Evolutionary conservation across 2,888 invertebrate genomes (phyloP).

Genomic region (Phrixothrix hirtus): DNA sequence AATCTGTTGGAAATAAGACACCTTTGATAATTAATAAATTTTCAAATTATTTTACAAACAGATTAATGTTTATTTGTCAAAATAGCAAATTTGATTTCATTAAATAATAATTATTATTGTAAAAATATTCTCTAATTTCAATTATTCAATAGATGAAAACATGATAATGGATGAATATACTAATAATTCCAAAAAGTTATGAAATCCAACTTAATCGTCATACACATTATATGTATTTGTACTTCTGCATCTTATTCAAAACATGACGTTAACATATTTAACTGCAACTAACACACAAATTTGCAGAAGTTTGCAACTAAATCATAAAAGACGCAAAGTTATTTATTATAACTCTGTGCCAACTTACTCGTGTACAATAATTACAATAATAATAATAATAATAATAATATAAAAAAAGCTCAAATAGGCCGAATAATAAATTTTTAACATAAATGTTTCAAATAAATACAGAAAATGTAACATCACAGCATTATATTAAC

Average conservation of each 20-base stretch:
- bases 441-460: constrained; percentile 42
- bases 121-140: constrained; percentile 34
- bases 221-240: constrained; percentile 40
- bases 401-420: constrained; percentile 19
- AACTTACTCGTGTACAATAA: background rate
- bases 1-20: background rate
- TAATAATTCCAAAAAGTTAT: constrained; percentile 31
- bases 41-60: background rate
- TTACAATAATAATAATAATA: background rate
- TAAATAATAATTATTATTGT: constrained; percentile 23
- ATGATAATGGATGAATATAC: constrained; percentile 14
- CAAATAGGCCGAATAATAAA: constrained; percentile 30
- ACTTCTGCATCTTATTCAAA: constrained; percentile 41
- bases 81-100: constrained; percentile 5
- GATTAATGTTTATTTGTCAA: background rate
- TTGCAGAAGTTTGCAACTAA: constrained; percentile 26
- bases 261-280: constrained; percentile 14
- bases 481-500: constrained; percentile 48
- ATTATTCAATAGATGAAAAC: constrained; percentile 25
- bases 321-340: constrained; percentile 4
- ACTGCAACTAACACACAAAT: constrained; percentile 21
- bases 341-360: background rate
- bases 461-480: constrained; percentile 52
- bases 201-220: constrained; percentile 36
- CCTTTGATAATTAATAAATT: background rate